Evolutionary conservation across 2,888 invertebrate species (phyloP), one percentile per base, ranked within the genome.

Genomic region (Strigamia maritima): DNA sequence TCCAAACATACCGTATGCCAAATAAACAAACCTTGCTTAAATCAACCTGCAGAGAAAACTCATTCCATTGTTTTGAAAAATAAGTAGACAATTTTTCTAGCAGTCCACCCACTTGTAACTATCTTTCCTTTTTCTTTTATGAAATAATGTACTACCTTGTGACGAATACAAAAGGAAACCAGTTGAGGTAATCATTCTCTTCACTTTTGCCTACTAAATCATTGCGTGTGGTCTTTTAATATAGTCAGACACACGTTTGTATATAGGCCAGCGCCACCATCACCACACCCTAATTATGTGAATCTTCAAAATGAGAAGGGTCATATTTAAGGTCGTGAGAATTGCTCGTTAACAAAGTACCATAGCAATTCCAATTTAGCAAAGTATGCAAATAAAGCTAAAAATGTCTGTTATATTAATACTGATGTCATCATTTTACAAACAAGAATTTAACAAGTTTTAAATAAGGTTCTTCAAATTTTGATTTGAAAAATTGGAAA

Each of bases 201-300:
- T 26, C 14, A 24, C 65, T 65, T 65, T 65, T 65, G 14, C 65
- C 26, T 65, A 65, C 65, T 65, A 65, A 65, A 65, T 26, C 65
- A 65, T 28, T 65, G 65, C 26, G 65, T 65, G 65, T 65, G 65
- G 65, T 65, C 65, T 65, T 65, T 65, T 65, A 65, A 65, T 65
- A 65, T 65, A 65, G 65, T 65, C 65, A 65, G 65, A 26, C 65
- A 65, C 65, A 65, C 65, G 24, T 65, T n/a, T 65, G 65, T 65
- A 65, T 65, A 65, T 65, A 65, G 65, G 65, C 26, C 65, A 65
- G 31, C 31, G 31, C 65, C 65, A 16, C 28, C 65, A 49, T 28
- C 65, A 65, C 65, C 65, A 28, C 65, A 65, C 65, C 65, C 65
- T 65, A 65, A 65, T 65, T 65, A 65, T 28, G 65, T 65, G 65